Conservation (phyloP, 2,113 vertebrate genomes). For the Pionites leucogaster region DNA sequence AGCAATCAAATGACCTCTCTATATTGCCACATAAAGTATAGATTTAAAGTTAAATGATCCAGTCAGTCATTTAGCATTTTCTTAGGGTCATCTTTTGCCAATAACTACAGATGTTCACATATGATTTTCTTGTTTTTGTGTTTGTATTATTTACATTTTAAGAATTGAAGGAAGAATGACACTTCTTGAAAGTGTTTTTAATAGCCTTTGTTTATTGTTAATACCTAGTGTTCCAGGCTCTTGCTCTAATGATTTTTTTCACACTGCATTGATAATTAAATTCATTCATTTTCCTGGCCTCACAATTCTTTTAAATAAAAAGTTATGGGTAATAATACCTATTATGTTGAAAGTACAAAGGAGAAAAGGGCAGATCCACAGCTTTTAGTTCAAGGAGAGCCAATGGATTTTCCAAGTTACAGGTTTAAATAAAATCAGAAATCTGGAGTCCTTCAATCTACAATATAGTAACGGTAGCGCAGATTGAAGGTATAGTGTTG, state of each 20-base stretch:
- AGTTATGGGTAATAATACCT: slow-evolving; percentile 83
- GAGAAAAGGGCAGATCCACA: slow-evolving; percentile 73
- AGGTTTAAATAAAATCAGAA: slow-evolving; percentile 13
- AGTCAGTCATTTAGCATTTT: slow-evolving; percentile 79
- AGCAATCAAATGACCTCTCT: slow-evolving; percentile 78
- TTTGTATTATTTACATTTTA: slow-evolving; percentile 79
- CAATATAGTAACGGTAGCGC: neutral
- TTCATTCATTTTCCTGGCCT: slow-evolving; percentile 86
- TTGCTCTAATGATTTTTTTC: slow-evolving; percentile 87
- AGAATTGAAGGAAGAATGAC: slow-evolving; percentile 69
- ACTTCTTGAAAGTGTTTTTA: slow-evolving; percentile 77
- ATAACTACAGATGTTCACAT: slow-evolving; percentile 65
- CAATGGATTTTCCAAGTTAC: neutral
- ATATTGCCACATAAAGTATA: slow-evolving; percentile 75
- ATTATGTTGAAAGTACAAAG: slow-evolving; percentile 72
- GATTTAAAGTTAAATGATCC: slow-evolving; percentile 81
- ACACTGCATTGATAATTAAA: slow-evolving; percentile 87
- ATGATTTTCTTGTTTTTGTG: slow-evolving; percentile 43
- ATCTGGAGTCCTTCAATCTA: neutral
- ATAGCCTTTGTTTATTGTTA: slow-evolving; percentile 84
- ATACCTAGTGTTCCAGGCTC: slow-evolving; percentile 79
- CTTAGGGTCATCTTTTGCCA: slow-evolving; percentile 72
- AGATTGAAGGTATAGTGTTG: neutral
- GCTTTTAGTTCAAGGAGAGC: slow-evolving; percentile 43
- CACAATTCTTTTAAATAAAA: slow-evolving; percentile 83